A percentile compares a stretch with the other conserved stretches of the same genome.
These are phyloP conservation scores for Hypercompe scribonia DNA, from an alignment of 2,888 invertebrate species.

Conservation along the genomic window DNA sequence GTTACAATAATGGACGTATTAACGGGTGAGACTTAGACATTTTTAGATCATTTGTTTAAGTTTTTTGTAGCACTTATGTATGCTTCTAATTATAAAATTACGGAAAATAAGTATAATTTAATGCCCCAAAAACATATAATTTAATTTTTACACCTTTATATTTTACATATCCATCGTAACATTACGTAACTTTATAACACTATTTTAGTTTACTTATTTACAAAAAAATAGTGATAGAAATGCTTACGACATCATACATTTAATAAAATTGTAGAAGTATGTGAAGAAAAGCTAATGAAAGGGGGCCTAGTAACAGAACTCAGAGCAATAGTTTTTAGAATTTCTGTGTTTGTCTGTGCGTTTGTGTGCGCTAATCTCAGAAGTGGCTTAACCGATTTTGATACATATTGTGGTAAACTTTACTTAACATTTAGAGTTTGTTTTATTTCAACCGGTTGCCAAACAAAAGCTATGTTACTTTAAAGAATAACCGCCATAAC, in stretches of 20 bases:
- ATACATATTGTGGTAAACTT: no score
- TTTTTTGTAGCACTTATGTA: background rate
- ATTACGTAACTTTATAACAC: background rate
- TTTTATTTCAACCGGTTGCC: no score
- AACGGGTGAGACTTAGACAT: slow-evolving; percentile 65
- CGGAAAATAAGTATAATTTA: background rate
- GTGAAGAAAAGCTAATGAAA: no score
- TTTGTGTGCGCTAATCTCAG: no score
- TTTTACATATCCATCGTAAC: background rate
- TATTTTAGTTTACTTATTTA: background rate
- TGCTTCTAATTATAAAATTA: background rate
- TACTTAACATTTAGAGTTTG: no score
- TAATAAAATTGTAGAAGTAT: no score
- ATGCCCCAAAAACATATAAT: background rate
- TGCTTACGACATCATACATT: background rate
- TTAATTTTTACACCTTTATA: background rate
- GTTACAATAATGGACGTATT: slow-evolving; percentile 43
- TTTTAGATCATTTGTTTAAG: background rate
- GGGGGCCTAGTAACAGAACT: no score
- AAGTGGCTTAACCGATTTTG: no score
- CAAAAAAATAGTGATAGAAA: background rate
- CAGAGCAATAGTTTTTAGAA: no score
- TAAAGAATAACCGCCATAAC: no score
- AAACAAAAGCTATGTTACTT: no score
- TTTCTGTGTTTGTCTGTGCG: no score